phyloP scores from a whole-genome alignment of 2,888 invertebrate genomes.

The Barypeithes pellucidus region DNA sequence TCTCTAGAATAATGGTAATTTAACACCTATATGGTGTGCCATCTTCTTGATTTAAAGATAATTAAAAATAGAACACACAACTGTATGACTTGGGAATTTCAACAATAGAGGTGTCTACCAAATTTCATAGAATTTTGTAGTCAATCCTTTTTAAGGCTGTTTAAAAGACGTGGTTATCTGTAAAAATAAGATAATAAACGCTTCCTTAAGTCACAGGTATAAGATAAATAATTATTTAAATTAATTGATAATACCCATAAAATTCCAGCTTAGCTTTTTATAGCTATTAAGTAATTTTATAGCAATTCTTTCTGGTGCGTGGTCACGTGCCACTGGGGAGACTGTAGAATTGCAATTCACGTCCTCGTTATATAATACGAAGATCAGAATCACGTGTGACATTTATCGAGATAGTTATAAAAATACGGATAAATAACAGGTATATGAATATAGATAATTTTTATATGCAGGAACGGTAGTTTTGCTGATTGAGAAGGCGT shows the following conservation, averaged over 20 bases:
- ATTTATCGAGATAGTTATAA: constrained; percentile 58
- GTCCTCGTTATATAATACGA: constrained; percentile 61
- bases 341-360: constrained; percentile 58
- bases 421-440: constrained; percentile 51
- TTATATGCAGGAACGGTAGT: constrained; percentile 52
- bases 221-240: no score
- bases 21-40: no score
- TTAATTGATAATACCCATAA: background rate
- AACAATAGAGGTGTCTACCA: no score
- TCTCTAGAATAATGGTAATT: no score
- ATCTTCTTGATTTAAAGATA: no score
- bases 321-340: constrained; percentile 29
- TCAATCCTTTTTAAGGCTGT: no score
- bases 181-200: no score
- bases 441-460: constrained; percentile 36
- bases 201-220: no score
- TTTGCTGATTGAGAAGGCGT: constrained; percentile 46
- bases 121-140: no score
- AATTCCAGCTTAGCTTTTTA: constrained; percentile 8
- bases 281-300: background rate
- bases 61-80: no score
- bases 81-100: no score
- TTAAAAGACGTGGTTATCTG: no score
- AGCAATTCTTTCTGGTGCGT: constrained; percentile 19
- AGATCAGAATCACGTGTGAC: constrained; percentile 63